These are phyloP conservation scores for Python bivittatus DNA, from an alignment of 2,113 vertebrate species.

Conservation along the genomic window DNA sequence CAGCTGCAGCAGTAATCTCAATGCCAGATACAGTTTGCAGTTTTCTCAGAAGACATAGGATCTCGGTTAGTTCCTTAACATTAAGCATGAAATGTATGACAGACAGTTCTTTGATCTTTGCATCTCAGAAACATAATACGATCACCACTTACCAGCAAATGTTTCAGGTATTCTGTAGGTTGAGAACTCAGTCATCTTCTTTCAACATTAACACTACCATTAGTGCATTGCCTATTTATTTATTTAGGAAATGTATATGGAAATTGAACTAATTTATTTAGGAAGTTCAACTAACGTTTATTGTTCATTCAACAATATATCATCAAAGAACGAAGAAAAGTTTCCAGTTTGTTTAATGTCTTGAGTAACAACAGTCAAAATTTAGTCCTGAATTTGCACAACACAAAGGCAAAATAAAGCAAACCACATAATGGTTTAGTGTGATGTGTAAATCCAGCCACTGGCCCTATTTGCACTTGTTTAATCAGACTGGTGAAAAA, in stretches of 20 bases:
- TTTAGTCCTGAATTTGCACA: background rate
- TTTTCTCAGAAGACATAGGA: background rate
- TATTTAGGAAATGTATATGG: background rate
- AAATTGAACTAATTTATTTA: background rate
- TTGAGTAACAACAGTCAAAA: background rate
- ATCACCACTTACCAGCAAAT: constrained; percentile 3
- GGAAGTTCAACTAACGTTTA: background rate
- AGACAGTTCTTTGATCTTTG: background rate
- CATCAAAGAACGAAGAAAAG: background rate
- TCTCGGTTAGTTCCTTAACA: background rate
- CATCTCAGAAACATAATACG: background rate
- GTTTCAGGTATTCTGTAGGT: background rate
- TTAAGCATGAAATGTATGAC: background rate
- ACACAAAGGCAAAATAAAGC: background rate
- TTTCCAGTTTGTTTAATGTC: background rate
- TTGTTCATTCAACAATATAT: background rate
- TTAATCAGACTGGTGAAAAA: background rate
- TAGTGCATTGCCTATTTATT: background rate
- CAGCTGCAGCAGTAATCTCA: background rate
- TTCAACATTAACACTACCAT: background rate
- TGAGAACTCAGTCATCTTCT: background rate
- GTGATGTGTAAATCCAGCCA: background rate
- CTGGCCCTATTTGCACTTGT: background rate
- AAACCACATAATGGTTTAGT: background rate
- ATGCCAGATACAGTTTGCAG: background rate